A percentile compares a stretch with the other conserved stretches of the same genome.
Evolutionary conservation across 1,140 invertebrate genomes (phyloP).

Genomic region (Calycopis cecrops): DNA sequence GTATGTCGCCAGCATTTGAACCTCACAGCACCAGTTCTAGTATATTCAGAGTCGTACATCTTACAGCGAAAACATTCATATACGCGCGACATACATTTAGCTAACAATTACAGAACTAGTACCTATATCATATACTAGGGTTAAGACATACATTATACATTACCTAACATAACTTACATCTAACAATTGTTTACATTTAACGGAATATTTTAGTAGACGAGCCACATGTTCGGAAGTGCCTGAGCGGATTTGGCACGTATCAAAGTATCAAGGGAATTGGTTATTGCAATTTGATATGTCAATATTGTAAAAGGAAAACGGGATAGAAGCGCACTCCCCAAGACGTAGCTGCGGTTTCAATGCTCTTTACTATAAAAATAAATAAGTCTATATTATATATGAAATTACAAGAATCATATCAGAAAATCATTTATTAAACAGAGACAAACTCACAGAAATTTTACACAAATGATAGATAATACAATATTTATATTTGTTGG

Average conservation of each 20-base stretch:
- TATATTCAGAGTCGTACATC: conserved; percentile 25
- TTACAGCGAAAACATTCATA: conserved; percentile 46
- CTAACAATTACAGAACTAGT: conserved; percentile 59
- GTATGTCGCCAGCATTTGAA: conserved; percentile 65
- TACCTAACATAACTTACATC: conserved; percentile 70
- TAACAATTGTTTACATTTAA: conserved; percentile 65
- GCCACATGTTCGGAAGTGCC: conserved; percentile 40
- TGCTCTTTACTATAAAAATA: conserved; percentile 38
- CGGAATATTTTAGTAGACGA: conserved; percentile 55
- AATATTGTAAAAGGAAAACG: conserved; percentile 19
- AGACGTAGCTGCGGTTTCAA: conserved; percentile 2
- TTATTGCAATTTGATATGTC: conserved; percentile 36
- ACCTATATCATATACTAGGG: conserved; percentile 52
- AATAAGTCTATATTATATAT: conserved; percentile 33
- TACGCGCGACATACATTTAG: conserved; percentile 61
- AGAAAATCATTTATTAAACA: conserved; percentile 4
- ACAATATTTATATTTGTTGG: conserved; percentile 6
- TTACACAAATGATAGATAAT: conserved; percentile 5
- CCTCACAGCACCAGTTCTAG: conserved; percentile 67
- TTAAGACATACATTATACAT: conserved; percentile 67
- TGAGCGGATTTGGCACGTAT: conserved; percentile 48
- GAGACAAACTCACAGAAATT: too few relatives aligned
- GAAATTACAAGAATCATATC: conserved; percentile 11
- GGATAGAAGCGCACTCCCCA: conserved; percentile 1
- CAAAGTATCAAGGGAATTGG: conserved; percentile 6